Base-by-base conservation (phyloP, 2,113 vertebrate genomes). In the Gymnobelideus leadbeateri region DNA sequence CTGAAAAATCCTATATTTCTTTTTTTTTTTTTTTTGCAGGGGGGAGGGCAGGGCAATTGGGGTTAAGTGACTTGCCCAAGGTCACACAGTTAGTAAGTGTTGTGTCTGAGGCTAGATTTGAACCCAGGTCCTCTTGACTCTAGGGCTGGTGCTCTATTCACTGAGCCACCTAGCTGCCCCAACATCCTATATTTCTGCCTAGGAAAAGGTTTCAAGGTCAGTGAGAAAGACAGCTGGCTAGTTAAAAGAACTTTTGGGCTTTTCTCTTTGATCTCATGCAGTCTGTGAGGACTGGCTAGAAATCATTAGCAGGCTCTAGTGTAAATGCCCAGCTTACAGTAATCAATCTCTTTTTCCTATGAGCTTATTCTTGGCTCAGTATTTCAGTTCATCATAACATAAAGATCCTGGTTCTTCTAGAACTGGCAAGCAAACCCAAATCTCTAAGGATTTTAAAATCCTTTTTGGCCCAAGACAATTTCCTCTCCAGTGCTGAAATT, bases 381-480 rank as follows among this genome's bases (percentile, higher is more conserved):
- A 51, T 93, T 90, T 96, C 90, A 46, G 89, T 96, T 96, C 96
- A 95, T 93, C 95, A 43, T 94, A 96, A 97, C 96, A 94, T 97
- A 93, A 51, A 92, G 96, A 96, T 94, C 77, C 84, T 93, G n/a
- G 84, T 95, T 97, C 46, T 93, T 93, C 96, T 93, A 95, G 91
- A 93, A 68, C 8, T 97, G 97, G 97, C 95, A 97, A 94, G 96
- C 49, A 94, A 92, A 95, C 54, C 61, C 94, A 51, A 92, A 77
- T 96, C 96, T 97, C 94, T 31, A 91, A 95, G 94, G 95, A 97
- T 96, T 94, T 96, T 96, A 97, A 96, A 97, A 97, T 97, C 94
- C 95, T 94, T 96, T 95, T 97, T 96, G 97, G 96, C 96, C 96
- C 94, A 53, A 43, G 94, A 95, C 84, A 1, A 19, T 93, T 96